A percentile compares a stretch with the other conserved stretches of the same genome.
These are phyloP conservation scores for Morpho helenor DNA, from an alignment of 2,888 invertebrate genomes.

Conservation along the genomic window DNA sequence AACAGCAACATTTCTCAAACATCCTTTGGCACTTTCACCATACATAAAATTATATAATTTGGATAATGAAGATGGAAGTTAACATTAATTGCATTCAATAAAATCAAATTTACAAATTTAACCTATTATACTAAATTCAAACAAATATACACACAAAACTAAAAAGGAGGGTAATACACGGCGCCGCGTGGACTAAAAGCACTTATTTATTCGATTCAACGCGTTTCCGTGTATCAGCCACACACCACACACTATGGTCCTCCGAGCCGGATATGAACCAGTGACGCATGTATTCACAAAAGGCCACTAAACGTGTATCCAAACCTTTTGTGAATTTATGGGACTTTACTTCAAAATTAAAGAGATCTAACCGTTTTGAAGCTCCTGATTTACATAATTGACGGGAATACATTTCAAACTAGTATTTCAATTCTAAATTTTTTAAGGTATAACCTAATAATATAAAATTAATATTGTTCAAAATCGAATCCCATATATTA, in stretches of 20 bases:
- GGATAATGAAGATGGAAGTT: slow-evolving; percentile 29
- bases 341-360: slow-evolving; percentile 35
- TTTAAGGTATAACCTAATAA: no score
- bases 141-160: slow-evolving; percentile 72
- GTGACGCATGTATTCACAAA: slow-evolving; percentile 1
- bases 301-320: not conserved
- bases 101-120: slow-evolving; percentile 62
- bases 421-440: no score
- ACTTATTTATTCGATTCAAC: no score
- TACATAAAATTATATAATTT: slow-evolving; percentile 39
- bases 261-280: slow-evolving; percentile 1
- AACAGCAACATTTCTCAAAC: slow-evolving; percentile 32
- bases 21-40: slow-evolving; percentile 65
- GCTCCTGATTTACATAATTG: slow-evolving; percentile 17
- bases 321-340: not conserved
- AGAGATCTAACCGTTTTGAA: slow-evolving; percentile 49
- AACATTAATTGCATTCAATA: slow-evolving; percentile 20
- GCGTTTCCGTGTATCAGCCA: not conserved
- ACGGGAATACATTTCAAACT: no score
- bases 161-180: not conserved
- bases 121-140: slow-evolving; percentile 64
- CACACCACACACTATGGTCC: slow-evolving; percentile 2
- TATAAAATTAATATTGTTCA: no score
- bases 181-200: not conserved
- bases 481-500: no score